phyloP scores from a whole-genome alignment of 2,797 vertebrate genomes.

The Uromys caudimaculatus region DNA sequence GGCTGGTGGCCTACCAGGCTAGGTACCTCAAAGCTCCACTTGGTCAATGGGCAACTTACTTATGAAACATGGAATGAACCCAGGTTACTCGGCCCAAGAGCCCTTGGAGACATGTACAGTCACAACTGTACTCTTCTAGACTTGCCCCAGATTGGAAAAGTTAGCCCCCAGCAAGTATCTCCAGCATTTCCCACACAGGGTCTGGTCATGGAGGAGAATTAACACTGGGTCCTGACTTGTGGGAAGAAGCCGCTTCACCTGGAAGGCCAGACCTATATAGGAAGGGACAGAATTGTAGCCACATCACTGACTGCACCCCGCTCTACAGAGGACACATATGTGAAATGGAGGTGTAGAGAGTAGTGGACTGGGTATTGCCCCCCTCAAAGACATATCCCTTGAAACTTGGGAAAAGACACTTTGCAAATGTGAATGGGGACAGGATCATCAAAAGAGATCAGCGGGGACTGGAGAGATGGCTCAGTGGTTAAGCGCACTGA shows the following conservation, averaged over 20 bases:
- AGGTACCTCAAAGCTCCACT: fast-evolving
- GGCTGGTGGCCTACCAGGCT: not conserved
- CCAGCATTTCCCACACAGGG: too few relatives aligned
- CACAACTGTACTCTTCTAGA: fast-evolving
- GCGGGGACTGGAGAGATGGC: too few relatives aligned
- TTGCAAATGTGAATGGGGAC: not conserved
- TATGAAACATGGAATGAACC: not conserved
- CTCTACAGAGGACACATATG: too few relatives aligned
- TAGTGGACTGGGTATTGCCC: too few relatives aligned
- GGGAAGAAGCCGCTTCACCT: not conserved
- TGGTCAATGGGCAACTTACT: fast-evolving
- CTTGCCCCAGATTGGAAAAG: not conserved
- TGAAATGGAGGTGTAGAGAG: not conserved
- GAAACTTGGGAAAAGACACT: not conserved
- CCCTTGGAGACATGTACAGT: not conserved
- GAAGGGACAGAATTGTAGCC: too few relatives aligned
- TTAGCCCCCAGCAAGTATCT: too few relatives aligned
- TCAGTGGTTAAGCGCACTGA: too few relatives aligned
- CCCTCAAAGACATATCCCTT: not conserved
- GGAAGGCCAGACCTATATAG: not conserved
- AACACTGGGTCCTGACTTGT: not conserved
- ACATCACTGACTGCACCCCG: not conserved
- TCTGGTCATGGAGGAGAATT: not conserved
- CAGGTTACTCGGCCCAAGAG: not conserved
- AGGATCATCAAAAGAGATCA: not conserved